phyloP scores from a whole-genome alignment of 2,888 invertebrate species.

The Acronicta alni region DNA sequence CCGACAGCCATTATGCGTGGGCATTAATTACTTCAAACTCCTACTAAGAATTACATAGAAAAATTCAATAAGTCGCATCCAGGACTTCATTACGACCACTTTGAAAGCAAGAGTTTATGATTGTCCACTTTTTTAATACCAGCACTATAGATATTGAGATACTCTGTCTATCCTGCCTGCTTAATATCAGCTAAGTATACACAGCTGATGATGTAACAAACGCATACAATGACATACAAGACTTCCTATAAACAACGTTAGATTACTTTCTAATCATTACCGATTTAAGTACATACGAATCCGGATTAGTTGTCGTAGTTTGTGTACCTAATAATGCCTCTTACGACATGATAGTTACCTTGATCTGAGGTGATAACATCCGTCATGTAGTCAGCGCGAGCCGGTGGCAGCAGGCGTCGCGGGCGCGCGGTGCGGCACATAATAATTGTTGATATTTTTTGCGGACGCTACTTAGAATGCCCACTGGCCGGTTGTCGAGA shows the following conservation, averaged over 20 bases:
- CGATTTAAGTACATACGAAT: slow-evolving; percentile 28
- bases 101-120: no score
- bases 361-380: slow-evolving; percentile 63
- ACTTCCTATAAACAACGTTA: slow-evolving; percentile 13
- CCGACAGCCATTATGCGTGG: no score
- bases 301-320: slow-evolving; percentile 43
- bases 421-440: slow-evolving; percentile 59
- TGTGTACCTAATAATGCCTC: slow-evolving; percentile 60
- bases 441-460: slow-evolving; percentile 75
- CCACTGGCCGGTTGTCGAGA: slow-evolving; percentile 67
- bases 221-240: slow-evolving; percentile 3
- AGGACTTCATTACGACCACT: no score
- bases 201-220: slow-evolving; percentile 18
- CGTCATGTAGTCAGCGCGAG: slow-evolving; percentile 52
- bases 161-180: slow-evolving; percentile 10
- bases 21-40: no score
- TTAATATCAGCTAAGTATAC: slow-evolving; percentile 11
- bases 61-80: no score
- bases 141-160: not conserved
- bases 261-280: slow-evolving; percentile 44
- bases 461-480: slow-evolving; percentile 62
- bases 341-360: slow-evolving; percentile 59
- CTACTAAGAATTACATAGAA: no score
- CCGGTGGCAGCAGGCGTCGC: slow-evolving; percentile 53
- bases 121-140: not conserved